phyloP scores from a whole-genome alignment of 2,888 invertebrate genomes.

The Drosophila suboccidentalis region DNA sequence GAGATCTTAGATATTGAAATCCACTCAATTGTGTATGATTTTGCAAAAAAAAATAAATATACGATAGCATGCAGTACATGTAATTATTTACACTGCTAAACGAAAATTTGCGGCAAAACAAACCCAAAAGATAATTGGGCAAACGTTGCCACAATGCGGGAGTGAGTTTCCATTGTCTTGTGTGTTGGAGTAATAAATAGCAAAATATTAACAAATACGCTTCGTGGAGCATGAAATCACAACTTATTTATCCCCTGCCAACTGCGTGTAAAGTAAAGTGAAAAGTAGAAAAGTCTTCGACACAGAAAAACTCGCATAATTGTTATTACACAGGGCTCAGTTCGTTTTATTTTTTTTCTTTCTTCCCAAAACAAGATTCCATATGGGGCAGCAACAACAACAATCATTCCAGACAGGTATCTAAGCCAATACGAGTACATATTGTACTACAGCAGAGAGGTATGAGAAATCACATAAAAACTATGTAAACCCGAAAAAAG shows the following conservation, averaged over 20 bases:
- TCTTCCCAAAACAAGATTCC: conserved; percentile 44
- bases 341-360: conserved; percentile 39
- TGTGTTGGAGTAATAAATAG: conserved; percentile 71
- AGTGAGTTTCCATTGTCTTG: conserved; percentile 45
- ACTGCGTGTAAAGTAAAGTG: conserved; percentile 42
- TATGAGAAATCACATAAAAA: conserved; percentile 44
- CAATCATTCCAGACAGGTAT: background rate
- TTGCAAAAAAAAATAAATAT: conserved; percentile 8
- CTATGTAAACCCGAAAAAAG: conserved; percentile 49
- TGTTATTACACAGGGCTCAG: conserved; percentile 29
- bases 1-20: conserved; percentile 6
- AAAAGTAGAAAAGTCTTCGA: conserved; percentile 62
- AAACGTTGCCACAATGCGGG: conserved; percentile 52
- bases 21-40: conserved; percentile 18
- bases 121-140: conserved; percentile 54
- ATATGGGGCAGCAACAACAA: conserved; percentile 26
- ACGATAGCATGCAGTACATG: conserved; percentile 39
- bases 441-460: background rate
- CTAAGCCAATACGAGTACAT: conserved; percentile 13
- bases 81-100: conserved; percentile 38
- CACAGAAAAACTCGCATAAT: conserved; percentile 47
- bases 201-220: conserved; percentile 79
- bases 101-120: conserved; percentile 30
- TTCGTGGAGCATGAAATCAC: conserved; percentile 81
- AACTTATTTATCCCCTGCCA: conserved; percentile 49